Evolutionary conservation across 2,888 invertebrate species (phyloP).

Genomic region (Drosophila lutescens): DNA sequence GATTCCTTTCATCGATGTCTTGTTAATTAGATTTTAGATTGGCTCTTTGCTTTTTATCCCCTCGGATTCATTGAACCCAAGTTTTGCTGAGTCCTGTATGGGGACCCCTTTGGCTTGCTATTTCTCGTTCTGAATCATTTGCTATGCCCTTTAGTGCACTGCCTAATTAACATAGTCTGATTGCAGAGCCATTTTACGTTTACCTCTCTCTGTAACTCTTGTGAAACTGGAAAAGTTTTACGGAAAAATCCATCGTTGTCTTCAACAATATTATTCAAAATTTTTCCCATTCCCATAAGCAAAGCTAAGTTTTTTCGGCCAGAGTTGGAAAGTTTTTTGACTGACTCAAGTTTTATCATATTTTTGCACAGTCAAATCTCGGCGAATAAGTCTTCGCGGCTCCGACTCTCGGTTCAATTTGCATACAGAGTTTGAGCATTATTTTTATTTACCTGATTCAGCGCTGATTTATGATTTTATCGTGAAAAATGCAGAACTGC

Average conservation of each 20-base stretch:
- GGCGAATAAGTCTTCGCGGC: constrained; percentile 52
- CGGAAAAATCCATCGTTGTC: constrained; percentile 48
- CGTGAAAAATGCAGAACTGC: constrained; percentile 44
- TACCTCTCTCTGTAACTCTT: constrained; percentile 5
- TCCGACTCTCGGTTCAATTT: constrained; percentile 70
- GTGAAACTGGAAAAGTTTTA: not conserved
- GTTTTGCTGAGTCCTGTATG: not conserved
- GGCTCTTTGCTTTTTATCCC: not conserved
- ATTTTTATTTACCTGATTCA: constrained; percentile 80
- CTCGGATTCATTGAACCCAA: not conserved
- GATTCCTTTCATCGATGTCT: not conserved
- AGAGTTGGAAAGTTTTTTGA: constrained; percentile 63
- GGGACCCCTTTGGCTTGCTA: constrained; percentile 1
- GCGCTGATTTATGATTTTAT: constrained; percentile 81
- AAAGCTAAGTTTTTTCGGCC: constrained; percentile 55
- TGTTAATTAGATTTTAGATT: not conserved
- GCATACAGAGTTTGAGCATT: constrained; percentile 75
- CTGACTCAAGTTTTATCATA: constrained; percentile 76
- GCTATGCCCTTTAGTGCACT: constrained; percentile 49
- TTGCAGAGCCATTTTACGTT: constrained; percentile 35
- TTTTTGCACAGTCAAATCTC: constrained; percentile 69
- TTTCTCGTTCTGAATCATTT: constrained; percentile 28
- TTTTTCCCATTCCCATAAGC: constrained; percentile 26
- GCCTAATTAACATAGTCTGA: constrained; percentile 60
- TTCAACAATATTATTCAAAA: constrained; percentile 71